phyloP scores from a whole-genome alignment of 2,113 vertebrate species.

The Heterocephalus glaber region DNA sequence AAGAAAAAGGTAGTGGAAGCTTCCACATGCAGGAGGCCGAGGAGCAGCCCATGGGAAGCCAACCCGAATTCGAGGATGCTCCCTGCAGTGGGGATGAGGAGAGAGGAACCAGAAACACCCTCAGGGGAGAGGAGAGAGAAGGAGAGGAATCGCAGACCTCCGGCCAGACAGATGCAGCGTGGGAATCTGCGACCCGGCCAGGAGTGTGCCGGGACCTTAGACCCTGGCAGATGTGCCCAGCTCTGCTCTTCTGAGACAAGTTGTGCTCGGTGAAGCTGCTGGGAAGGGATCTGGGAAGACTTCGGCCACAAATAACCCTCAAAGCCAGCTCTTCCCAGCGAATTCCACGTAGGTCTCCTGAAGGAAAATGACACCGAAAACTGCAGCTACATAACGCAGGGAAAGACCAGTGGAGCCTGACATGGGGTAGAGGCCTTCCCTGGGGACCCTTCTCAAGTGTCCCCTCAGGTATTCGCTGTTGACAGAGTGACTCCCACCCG shows the following conservation, averaged over 20 bases:
- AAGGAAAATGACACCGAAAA: background rate
- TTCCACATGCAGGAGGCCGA: background rate
- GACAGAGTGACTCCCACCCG: background rate
- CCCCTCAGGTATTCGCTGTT: background rate
- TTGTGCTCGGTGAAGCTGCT: background rate
- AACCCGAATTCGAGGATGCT: background rate
- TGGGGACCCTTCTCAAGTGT: background rate
- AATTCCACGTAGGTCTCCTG: background rate
- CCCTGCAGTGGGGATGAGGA: background rate
- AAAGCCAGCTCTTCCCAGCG: background rate
- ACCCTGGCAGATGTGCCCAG: constrained; percentile 40
- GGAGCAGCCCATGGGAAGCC: background rate
- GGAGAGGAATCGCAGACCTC: background rate
- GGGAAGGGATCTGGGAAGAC: background rate
- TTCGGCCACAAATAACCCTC: background rate
- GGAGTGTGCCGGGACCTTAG: background rate
- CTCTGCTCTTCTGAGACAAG: background rate
- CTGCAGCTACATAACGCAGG: background rate
- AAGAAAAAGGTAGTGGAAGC: background rate
- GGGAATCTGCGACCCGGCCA: background rate
- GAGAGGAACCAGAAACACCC: background rate
- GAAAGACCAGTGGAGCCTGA: background rate
- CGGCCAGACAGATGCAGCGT: background rate
- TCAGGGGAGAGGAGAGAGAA: background rate
- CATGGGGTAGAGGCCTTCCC: background rate